Conservation (phyloP, 2,113 vertebrate genomes). For the Orientallactaga bullata region DNA sequence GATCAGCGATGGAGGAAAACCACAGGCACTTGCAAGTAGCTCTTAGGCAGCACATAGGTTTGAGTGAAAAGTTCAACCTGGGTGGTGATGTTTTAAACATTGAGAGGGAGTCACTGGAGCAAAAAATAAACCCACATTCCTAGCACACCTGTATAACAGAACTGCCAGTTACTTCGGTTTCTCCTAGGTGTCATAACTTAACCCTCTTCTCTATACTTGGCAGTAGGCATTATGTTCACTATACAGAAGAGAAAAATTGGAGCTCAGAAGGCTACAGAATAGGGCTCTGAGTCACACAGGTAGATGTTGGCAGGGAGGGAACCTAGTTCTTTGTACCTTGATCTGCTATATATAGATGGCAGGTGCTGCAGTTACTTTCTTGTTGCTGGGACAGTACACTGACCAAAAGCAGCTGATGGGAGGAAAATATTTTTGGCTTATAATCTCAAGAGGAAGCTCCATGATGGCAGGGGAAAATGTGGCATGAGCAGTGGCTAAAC, state of each 20-base stretch:
- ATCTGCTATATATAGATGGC: rapidly evolving
- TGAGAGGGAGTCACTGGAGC: neutral
- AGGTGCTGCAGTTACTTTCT: no score
- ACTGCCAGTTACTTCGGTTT: no score
- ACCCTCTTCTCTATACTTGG: neutral
- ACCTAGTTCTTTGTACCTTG: neutral
- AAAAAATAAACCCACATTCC: neutral
- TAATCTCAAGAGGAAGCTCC: no score
- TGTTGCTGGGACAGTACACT: no score
- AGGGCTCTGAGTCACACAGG: neutral
- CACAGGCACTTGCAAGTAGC: neutral
- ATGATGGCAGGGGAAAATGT: no score
- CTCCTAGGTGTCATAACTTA: rapidly evolving
- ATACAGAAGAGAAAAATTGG: neutral
- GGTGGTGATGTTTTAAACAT: neutral
- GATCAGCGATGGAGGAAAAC: neutral
- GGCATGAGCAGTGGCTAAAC: no score
- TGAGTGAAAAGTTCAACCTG: neutral
- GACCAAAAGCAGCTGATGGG: no score
- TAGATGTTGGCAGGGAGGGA: neutral
- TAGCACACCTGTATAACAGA: neutral
- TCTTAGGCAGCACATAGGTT: neutral
- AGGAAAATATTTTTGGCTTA: no score
- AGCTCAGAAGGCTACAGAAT: neutral
- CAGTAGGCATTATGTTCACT: neutral